Evolutionary conservation across 2,113 vertebrate genomes (phyloP), one percentile per base, ranked within the genome.

Genomic region (Muntiacus muntjak): DNA sequence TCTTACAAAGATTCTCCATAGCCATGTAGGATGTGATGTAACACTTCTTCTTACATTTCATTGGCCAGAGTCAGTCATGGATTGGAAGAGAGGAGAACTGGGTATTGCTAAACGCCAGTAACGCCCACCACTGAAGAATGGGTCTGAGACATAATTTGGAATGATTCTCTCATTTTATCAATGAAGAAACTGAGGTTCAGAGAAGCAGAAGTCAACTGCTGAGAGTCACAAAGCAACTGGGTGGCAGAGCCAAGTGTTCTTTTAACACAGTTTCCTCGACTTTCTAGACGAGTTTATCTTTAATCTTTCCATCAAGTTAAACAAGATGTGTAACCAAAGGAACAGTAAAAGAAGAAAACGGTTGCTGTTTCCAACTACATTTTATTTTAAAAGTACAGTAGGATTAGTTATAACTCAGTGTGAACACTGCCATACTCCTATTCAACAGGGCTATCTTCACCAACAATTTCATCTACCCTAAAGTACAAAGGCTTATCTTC

Each of bases 401-500:
- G 55, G 47, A 64, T 60, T 87, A 81, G 6, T 58, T 93, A 54
- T 95, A 91, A 93, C 30, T 89, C 45, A 60, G n/a, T 43, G 45
- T 86, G n/a, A 95, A 90, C 62, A 91, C 1, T 40, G 3, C 36
- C 98, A 98, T 95, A 96, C 33, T 95, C 91, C 85, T 97, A 98
- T 96, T 95, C 91, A 55, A 84, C 30, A 19, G 93, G 62, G 88
- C 95, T 98, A 92, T 96, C 96, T 97, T 94, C 92, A 98, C 96
- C 97, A 95, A 96, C 88, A 98, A 98, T 98, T 98, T 97, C 97
- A 98, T 98, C 97, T 98, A 96, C 78, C 81, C 93, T 95, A 97
- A 94, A 96, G 97, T 94, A 98, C 57, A 98, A 98, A 98, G 96
- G 88, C 90, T 98, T 97, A 98, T 98, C 97, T 98, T 96, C 92